A percentile compares a stretch with the other conserved stretches of the same genome.
Conservation (phyloP, 2,113 vertebrate genomes). For the Pipra filicauda region DNA sequence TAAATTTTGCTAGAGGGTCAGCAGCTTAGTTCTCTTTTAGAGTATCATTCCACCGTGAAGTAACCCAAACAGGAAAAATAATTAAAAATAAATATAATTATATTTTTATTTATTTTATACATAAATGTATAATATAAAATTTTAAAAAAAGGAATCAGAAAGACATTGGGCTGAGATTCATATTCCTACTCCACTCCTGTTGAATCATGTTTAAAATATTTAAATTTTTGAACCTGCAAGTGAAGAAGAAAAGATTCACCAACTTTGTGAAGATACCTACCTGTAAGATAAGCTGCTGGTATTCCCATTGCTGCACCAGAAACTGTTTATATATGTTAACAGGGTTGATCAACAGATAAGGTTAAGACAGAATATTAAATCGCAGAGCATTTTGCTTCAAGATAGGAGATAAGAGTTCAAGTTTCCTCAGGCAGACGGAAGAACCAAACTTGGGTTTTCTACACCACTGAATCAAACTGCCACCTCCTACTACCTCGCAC, state of each 20-base stretch:
- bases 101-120: background rate
- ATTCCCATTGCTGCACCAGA: background rate
- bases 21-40: background rate
- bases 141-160: background rate
- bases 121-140: background rate
- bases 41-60: background rate
- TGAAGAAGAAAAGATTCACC: background rate
- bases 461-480: background rate
- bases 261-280: background rate
- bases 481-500: constrained; percentile 8
- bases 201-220: background rate
- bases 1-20: background rate
- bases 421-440: constrained; percentile 23
- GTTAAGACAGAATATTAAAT: background rate
- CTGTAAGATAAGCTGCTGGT: background rate
- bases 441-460: background rate
- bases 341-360: background rate
- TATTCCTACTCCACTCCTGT: background rate
- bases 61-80: background rate
- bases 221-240: background rate
- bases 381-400: background rate
- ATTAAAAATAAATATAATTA: background rate
- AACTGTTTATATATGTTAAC: background rate
- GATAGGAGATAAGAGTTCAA: constrained; percentile 1
- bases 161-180: background rate